phyloP scores from a whole-genome alignment of 1,140 invertebrate species.

The Nymphalis io region DNA sequence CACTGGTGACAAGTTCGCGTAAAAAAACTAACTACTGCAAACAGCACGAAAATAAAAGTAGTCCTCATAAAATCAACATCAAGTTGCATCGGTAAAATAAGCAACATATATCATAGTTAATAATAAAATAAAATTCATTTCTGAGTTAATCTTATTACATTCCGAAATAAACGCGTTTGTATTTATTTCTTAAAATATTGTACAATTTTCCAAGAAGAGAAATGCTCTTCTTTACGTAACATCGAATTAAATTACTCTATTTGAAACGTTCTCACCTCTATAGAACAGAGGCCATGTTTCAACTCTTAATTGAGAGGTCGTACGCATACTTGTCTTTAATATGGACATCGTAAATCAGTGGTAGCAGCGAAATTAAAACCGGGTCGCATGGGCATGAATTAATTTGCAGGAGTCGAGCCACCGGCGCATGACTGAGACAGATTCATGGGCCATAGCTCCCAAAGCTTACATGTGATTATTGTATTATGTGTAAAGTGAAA shows the following conservation, averaged over 20 bases:
- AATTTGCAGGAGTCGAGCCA: constrained; percentile 56
- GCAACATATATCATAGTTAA: no score
- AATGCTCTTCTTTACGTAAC: neutral
- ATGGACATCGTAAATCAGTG: constrained; percentile 71
- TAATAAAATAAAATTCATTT: no score
- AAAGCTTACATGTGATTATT: constrained; percentile 24
- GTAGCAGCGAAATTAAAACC: constrained; percentile 69
- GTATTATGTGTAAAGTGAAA: constrained; percentile 9
- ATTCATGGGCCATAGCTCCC: constrained; percentile 45
- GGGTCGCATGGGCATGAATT: constrained; percentile 58
- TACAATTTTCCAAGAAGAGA: neutral
- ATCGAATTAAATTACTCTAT: constrained; percentile 10
- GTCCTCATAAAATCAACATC: no score
- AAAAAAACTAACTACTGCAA: no score
- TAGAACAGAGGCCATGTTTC: constrained; percentile 32
- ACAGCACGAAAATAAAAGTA: no score
- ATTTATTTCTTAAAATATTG: neutral
- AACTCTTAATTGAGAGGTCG: constrained; percentile 53
- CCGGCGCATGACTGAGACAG: constrained; percentile 55
- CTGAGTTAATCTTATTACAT: no score
- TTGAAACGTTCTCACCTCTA: constrained; percentile 20
- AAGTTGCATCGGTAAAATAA: no score
- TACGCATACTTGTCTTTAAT: constrained; percentile 68
- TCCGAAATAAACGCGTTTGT: no score
- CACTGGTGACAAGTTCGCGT: no score